These are phyloP conservation scores for Gymnobelideus leadbeateri DNA, from an alignment of 2,113 vertebrate species.

Conservation along the genomic window DNA sequence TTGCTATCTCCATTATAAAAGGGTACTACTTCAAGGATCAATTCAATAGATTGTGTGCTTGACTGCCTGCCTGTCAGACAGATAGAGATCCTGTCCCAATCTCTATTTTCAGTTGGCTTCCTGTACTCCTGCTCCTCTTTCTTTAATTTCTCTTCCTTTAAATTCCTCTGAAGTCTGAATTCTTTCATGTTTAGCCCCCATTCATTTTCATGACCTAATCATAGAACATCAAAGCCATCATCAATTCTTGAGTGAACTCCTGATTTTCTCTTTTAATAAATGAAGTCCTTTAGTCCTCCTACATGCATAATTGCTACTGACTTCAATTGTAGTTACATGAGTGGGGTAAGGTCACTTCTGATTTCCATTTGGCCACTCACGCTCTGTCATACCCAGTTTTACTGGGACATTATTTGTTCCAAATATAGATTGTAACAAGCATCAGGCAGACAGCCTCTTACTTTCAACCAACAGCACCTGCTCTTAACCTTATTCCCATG, in stretches of 20 bases:
- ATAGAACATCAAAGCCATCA: neutral
- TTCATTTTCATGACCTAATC: neutral
- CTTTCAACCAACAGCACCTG: neutral
- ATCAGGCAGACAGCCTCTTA: neutral
- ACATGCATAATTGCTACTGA: neutral
- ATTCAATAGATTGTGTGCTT: neutral
- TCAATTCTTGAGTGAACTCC: neutral
- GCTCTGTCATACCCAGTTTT: too few species aligned
- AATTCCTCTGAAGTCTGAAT: neutral
- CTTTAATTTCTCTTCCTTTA: neutral
- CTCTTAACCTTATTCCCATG: neutral
- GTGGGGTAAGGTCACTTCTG: neutral
- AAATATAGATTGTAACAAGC: neutral
- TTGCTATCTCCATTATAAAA: neutral
- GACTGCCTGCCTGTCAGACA: neutral
- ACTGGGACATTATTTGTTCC: neutral
- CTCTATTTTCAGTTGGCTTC: neutral
- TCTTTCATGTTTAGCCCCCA: conserved; percentile 24
- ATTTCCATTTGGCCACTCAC: too few species aligned
- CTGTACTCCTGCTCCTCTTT: neutral
- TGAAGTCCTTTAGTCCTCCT: accelerated
- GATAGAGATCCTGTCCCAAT: too few species aligned
- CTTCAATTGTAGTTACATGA: neutral
- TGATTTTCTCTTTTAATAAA: neutral
- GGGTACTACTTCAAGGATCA: neutral